Evolutionary conservation across 2,888 invertebrate species (phyloP), one percentile per base, ranked within the genome.

Genomic region (Aleiodes leptofemur): DNA sequence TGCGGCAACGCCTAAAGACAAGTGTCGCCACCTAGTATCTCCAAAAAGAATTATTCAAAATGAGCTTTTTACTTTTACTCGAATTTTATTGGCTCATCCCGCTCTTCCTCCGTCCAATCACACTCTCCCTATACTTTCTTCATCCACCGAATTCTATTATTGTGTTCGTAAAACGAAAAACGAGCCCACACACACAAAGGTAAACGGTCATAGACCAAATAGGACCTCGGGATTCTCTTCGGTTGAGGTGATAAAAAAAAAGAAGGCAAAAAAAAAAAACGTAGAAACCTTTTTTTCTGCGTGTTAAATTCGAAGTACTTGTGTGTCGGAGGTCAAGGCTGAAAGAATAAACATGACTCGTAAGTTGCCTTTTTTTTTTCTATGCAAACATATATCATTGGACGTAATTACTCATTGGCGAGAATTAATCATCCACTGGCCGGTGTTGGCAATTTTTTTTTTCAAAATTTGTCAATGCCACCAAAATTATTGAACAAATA

Each of bases 291-390:
- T 23, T 68, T 70, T 66, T 76, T 77, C 51, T 76, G 76, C 75
- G 77, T 79, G 78, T 80, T 73, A 81, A 82, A 83, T 84, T 84
- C 74, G 51, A 80, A 81, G 84, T 86, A 83, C 86, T 87, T 87
- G 86, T 78, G 86, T 85, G 82, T 87, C 86, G 86, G 86, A 88
- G 86, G 84, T 84, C 88, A 87, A 88, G 87, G 84, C 83, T 83
- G 71, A 82, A 85, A 85, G 81, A 84, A 89, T 29, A 51, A 64
- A 68, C 51, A 68, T 89, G 89, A 89, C 89, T 83, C 89, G 89
- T 89, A 84, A 88, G 89, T 80, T 53, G 1, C 14, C 16, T 13
- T 51, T 1, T 7, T 59, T 16, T n/a, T 23, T 23, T 23, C 23
- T 68, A 8, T 13, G 1, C 16, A 66, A 68, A 51, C 14, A 50